These are phyloP conservation scores for Ferrisia virgata DNA, from an alignment of 2,888 invertebrate genomes.

Conservation along the genomic window DNA sequence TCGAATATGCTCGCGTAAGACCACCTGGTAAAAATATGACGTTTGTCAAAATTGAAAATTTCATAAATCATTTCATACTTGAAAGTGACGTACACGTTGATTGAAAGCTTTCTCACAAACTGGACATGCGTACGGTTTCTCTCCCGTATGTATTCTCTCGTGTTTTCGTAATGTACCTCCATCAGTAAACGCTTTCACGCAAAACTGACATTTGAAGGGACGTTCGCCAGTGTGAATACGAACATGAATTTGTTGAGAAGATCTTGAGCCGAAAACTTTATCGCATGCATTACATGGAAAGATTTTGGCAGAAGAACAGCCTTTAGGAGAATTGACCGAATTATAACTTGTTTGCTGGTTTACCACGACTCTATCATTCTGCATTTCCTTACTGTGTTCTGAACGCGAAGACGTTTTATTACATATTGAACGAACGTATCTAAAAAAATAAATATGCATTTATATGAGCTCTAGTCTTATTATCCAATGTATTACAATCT, in stretches of 20 bases:
- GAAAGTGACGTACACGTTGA: slow-evolving; percentile 57
- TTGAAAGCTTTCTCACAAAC: slow-evolving; percentile 84
- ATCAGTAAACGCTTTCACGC: slow-evolving; percentile 86
- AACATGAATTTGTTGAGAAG: slow-evolving; percentile 69
- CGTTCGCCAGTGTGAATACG: too few species aligned
- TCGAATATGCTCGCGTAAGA: slow-evolving; percentile 77
- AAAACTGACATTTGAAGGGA: slow-evolving; percentile 79
- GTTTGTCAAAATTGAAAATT: neutral
- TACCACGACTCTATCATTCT: slow-evolving; percentile 66
- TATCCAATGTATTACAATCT: too few species aligned
- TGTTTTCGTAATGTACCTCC: slow-evolving; percentile 81
- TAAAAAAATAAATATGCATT: too few species aligned
- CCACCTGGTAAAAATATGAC: slow-evolving; percentile 57
- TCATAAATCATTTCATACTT: neutral
- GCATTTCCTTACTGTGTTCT: slow-evolving; percentile 68
- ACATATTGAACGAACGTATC: too few species aligned
- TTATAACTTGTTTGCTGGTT: slow-evolving; percentile 67
- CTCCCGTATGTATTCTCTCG: slow-evolving; percentile 79
- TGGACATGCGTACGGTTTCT: slow-evolving; percentile 82
- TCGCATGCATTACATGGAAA: slow-evolving; percentile 82
- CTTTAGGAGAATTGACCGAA: slow-evolving; percentile 51
- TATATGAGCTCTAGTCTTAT: too few species aligned
- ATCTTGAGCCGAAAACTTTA: slow-evolving; percentile 73
- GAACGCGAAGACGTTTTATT: slow-evolving; percentile 69
- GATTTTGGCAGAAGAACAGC: slow-evolving; percentile 58